Percentiles rank a stretch among this genome's conserved stretches.
Evolutionary conservation across 2,113 vertebrate species (phyloP).

Genomic region (Sula dactylatra): DNA sequence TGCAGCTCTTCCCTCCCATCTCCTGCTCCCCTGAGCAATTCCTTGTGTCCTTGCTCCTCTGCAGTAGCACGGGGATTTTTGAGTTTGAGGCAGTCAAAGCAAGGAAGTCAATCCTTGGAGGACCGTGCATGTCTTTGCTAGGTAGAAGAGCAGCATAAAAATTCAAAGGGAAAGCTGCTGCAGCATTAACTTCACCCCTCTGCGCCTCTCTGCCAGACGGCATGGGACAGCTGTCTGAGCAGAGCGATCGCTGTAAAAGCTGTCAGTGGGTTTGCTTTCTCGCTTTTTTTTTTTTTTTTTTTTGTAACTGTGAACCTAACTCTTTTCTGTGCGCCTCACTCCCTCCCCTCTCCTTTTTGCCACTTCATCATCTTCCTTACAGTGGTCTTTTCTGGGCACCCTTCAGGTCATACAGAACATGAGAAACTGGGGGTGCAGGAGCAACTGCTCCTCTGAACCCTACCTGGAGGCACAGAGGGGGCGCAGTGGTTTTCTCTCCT

Average conservation of each 20-base stretch:
- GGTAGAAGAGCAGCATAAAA: neutral
- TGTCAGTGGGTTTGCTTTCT: neutral
- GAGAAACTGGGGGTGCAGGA: accelerated
- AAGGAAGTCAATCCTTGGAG: neutral
- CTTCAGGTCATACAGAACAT: accelerated
- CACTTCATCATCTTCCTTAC: neutral
- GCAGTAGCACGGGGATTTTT: neutral
- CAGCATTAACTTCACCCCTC: neutral
- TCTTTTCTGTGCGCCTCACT: neutral
- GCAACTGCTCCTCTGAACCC: neutral
- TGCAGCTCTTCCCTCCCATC: neutral
- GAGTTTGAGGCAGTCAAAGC: neutral
- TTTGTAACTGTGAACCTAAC: neutral
- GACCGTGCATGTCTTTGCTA: neutral
- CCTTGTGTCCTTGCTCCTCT: neutral
- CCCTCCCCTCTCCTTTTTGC: neutral
- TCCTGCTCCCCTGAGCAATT: neutral
- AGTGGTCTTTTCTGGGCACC: neutral
- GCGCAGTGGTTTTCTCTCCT: neutral
- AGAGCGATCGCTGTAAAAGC: neutral
- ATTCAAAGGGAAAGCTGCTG: neutral
- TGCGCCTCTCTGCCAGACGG: neutral
- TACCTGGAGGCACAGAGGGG: neutral
- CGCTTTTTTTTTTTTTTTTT: neutral
- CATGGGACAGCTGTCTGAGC: neutral